Conservation (phyloP, 2,797 vertebrate species). For the Perodicticus potto region DNA sequence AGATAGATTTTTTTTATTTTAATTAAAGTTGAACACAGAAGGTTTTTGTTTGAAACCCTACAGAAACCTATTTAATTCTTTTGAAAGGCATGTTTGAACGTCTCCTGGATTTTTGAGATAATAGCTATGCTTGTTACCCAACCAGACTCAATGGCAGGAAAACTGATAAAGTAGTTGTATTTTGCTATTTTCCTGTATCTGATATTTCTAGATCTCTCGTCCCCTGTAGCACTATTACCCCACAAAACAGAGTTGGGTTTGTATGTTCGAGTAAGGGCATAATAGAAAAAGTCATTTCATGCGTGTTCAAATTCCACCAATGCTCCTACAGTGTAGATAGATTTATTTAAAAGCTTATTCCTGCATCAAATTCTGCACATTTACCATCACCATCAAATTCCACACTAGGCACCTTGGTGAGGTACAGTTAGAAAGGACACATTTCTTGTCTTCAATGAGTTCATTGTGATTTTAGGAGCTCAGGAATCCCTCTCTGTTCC, state of each 20-base stretch:
- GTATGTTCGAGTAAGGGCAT: background rate
- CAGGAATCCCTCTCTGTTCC: background rate
- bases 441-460: background rate
- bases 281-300: background rate
- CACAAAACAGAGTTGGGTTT: background rate
- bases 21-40: slow-evolving; percentile 60
- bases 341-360: slow-evolving; percentile 45
- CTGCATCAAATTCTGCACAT: background rate
- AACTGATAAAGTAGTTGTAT: background rate
- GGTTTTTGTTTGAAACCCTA: slow-evolving; percentile 50
- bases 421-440: background rate
- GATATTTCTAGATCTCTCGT: slow-evolving; percentile 23
- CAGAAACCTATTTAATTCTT: slow-evolving; percentile 19
- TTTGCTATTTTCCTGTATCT: background rate
- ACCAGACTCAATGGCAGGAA: background rate
- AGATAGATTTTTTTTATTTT: slow-evolving; percentile 58
- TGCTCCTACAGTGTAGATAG: background rate
- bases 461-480: background rate
- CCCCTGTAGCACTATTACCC: background rate
- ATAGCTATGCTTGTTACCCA: background rate
- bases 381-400: background rate
- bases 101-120: slow-evolving; percentile 22
- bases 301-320: slow-evolving; percentile 48
- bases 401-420: background rate
- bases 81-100: slow-evolving; percentile 13